Evolutionary conservation across 2,888 invertebrate species (phyloP), one percentile per base, ranked within the genome.

Genomic region (Stenodera caucasica): DNA sequence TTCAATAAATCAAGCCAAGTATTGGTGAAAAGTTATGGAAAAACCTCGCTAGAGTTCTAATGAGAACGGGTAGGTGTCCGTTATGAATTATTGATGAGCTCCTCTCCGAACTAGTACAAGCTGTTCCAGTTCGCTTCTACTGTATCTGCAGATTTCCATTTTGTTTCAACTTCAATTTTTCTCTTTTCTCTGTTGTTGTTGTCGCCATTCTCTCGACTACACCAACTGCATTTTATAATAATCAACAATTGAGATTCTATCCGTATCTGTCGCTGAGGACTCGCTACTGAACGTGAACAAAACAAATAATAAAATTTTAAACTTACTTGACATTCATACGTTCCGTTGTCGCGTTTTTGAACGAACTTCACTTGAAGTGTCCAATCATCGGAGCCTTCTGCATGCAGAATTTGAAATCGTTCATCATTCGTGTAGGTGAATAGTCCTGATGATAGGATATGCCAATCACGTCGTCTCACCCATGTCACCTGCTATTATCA

Each of bases 291-390:
- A n/a, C n/a, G n/a, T n/a, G n/a, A n/a, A n/a, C n/a, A n/a, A n/a
- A n/a, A n/a, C n/a, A n/a, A n/a, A n/a, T n/a, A n/a, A n/a, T n/a
- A n/a, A n/a, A n/a, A n/a, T n/a, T n/a, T n/a, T n/a, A n/a, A 40
- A 73, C 80, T 83, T 82, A 95, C 94, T 90, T 95, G 94, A 81
- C 94, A 94, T 80, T 94, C 94, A 82, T 96, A 96, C 65, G 93
- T 92, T 71, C 96, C 96, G 78, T 94, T 94, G 84, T 96, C 95
- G 76, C 94, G 85, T 77, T 91, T 92, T 82, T 95, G 94, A 69
- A 95, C 94, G 82, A 92, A 96, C 82, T 95, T 95, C 81, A 96
- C 94, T 83, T 95, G 94, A 70, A 96, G 84, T 55, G 92, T 94
- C 95, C 95, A 96, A 82, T 94, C 94, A 80, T 95, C 94, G 32